Percentiles rank a stretch among this genome's conserved stretches.
Evolutionary conservation across 2,888 invertebrate species (phyloP).

Genomic region (Drosophila paracracens): DNA sequence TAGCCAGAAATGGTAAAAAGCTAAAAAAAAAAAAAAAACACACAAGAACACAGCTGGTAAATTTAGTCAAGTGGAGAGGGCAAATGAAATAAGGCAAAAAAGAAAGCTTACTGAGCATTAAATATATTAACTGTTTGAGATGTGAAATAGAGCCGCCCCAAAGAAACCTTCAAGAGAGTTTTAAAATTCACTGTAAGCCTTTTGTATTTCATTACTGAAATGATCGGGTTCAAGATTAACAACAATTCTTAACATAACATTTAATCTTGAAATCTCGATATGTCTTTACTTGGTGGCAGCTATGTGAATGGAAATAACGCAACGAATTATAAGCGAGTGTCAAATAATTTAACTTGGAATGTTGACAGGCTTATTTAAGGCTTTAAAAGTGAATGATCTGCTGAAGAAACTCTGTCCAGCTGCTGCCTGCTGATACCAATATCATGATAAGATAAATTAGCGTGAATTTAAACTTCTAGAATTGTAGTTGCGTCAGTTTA

Average conservation of each 20-base stretch:
- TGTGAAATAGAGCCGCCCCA: slow-evolving; percentile 21
- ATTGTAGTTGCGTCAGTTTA: slow-evolving; percentile 50
- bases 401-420: neutral
- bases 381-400: slow-evolving; percentile 15
- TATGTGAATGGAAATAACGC: neutral
- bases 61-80: slow-evolving; percentile 68
- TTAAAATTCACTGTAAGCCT: slow-evolving; percentile 48
- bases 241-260: slow-evolving; percentile 2
- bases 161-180: slow-evolving; percentile 58
- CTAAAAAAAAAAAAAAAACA: neutral
- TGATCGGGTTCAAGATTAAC: slow-evolving; percentile 41
- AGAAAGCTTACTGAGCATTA: slow-evolving; percentile 33
- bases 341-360: slow-evolving; percentile 1
- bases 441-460: slow-evolving; percentile 65
- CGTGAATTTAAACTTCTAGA: slow-evolving; percentile 33
- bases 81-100: slow-evolving; percentile 27
- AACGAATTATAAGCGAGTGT: slow-evolving; percentile 1
- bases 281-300: slow-evolving; percentile 5
- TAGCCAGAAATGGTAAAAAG: slow-evolving; percentile 14
- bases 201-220: slow-evolving; percentile 31
- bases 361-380: slow-evolving; percentile 14
- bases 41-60: slow-evolving; percentile 46
- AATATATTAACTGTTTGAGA: slow-evolving; percentile 15
- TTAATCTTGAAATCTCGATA: slow-evolving; percentile 6
- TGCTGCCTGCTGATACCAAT: slow-evolving; percentile 39